Conservation (phyloP, 2,113 vertebrate species). For the Leptodactylus fuscus region DNA sequence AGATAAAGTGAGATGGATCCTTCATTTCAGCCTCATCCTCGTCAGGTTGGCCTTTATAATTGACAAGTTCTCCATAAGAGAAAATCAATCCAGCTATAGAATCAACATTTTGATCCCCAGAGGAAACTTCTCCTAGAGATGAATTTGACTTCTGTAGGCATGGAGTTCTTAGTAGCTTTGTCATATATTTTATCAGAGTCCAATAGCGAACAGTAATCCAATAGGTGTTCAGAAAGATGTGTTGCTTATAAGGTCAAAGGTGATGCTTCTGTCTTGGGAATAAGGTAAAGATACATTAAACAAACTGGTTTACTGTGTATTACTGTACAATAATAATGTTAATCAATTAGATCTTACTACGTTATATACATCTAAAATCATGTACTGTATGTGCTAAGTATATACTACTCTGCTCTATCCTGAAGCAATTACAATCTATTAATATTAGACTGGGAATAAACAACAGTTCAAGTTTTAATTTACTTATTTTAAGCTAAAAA, state of each 20-base stretch:
- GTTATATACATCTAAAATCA: too few relatives aligned
- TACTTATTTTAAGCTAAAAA: too few relatives aligned
- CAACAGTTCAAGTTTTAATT: too few relatives aligned
- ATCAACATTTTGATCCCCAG: slow-evolving; percentile 48
- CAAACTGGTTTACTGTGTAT: neutral
- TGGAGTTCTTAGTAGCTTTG: neutral
- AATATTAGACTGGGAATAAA: too few relatives aligned
- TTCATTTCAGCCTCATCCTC: slow-evolving; percentile 38
- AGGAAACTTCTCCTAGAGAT: slow-evolving; percentile 16
- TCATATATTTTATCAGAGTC: slow-evolving; percentile 3
- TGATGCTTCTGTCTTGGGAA: neutral
- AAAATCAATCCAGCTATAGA: slow-evolving; percentile 45
- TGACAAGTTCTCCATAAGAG: slow-evolving; percentile 51
- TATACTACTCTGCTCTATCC: too few relatives aligned
- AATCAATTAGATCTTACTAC: neutral
- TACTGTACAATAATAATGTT: too few relatives aligned
- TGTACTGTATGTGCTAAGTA: too few relatives aligned
- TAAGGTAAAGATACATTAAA: neutral
- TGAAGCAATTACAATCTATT: too few relatives aligned
- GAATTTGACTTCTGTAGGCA: slow-evolving; percentile 13
- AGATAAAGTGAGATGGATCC: slow-evolving; percentile 48
- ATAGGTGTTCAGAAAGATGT: neutral
- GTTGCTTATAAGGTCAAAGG: neutral
- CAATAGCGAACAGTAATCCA: neutral
- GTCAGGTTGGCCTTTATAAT: slow-evolving; percentile 32